phyloP scores from a whole-genome alignment of 2,888 invertebrate genomes.

The Megastigmus dorsalis region DNA sequence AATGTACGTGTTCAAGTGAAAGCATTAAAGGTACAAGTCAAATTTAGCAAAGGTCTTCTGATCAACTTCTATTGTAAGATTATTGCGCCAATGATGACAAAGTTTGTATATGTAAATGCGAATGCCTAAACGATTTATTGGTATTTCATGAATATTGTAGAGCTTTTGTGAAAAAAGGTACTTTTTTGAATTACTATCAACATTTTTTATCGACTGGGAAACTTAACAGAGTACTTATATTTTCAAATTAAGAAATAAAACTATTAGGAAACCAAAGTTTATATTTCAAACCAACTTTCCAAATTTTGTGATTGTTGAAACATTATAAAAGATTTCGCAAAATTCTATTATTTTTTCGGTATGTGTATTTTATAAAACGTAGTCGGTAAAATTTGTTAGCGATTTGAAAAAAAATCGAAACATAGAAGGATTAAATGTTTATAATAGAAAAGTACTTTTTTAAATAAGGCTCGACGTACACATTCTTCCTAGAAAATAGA shows the following conservation, averaged over 20 bases:
- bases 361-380: too few relatives aligned
- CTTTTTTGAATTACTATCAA: constrained; percentile 2
- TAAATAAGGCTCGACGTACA: constrained; percentile 3
- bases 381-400: too few relatives aligned
- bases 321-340: too few relatives aligned
- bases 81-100: constrained; percentile 7
- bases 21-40: constrained; percentile 30
- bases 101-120: constrained; percentile 37
- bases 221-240: too few relatives aligned
- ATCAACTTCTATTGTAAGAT: constrained; percentile 9
- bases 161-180: neutral
- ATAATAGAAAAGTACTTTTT: neutral
- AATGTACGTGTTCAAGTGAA: constrained; percentile 46
- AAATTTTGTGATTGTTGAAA: too few relatives aligned
- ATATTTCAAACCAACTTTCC: too few relatives aligned
- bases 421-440: neutral
- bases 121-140: constrained; percentile 31
- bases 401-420: too few relatives aligned
- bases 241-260: too few relatives aligned
- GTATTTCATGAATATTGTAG: constrained; percentile 29
- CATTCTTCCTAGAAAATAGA: constrained; percentile 27
- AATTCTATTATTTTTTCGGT: too few relatives aligned
- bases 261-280: too few relatives aligned
- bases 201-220: too few relatives aligned
- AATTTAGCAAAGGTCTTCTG: neutral